A percentile compares a stretch with the other conserved stretches of the same genome.
These are phyloP conservation scores for Netelia inedita DNA, from an alignment of 2,888 invertebrate species.

Conservation along the genomic window DNA sequence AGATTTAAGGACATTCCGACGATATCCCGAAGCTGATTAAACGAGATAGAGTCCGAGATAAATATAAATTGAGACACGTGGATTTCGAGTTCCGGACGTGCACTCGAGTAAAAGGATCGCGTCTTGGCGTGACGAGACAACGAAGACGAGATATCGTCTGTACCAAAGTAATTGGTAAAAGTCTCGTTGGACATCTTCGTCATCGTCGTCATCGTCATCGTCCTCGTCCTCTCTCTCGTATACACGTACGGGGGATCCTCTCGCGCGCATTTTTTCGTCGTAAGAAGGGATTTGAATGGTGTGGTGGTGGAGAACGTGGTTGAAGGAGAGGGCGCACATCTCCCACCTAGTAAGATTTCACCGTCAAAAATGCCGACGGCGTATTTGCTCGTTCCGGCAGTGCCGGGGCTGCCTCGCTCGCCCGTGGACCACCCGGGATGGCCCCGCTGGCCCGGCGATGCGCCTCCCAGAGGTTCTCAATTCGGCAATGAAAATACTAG, in stretches of 20 bases:
- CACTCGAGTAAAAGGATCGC: constrained; percentile 46
- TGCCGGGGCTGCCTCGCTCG: constrained; percentile 73
- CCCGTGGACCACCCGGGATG: constrained; percentile 82
- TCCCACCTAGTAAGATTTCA: constrained; percentile 83
- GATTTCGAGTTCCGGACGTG: constrained; percentile 35
- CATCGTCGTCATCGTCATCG: constrained; percentile 37
- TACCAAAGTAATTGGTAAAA: constrained; percentile 63
- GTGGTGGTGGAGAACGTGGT: not conserved
- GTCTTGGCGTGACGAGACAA: constrained; percentile 28
- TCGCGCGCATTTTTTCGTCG: constrained; percentile 41
- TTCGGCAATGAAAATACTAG: not conserved
- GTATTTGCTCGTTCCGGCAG: constrained; percentile 83
- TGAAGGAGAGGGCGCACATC: not conserved
- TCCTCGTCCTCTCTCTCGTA: too few relatives aligned
- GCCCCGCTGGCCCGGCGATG: constrained; percentile 66
- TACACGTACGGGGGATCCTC: constrained; percentile 3
- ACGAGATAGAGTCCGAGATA: not conserved
- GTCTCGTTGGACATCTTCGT: constrained; percentile 50
- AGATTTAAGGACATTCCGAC: too few relatives aligned
- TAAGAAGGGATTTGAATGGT: not conserved
- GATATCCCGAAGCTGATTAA: too few relatives aligned
- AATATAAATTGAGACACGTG: constrained; percentile 8
- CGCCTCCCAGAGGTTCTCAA: constrained; percentile 81
- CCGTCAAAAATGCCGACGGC: constrained; percentile 84
- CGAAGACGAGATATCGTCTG: constrained; percentile 24